Evolutionary conservation across 2,113 vertebrate species (phyloP).

Genomic region (Craseonycteris thonglongyai): DNA sequence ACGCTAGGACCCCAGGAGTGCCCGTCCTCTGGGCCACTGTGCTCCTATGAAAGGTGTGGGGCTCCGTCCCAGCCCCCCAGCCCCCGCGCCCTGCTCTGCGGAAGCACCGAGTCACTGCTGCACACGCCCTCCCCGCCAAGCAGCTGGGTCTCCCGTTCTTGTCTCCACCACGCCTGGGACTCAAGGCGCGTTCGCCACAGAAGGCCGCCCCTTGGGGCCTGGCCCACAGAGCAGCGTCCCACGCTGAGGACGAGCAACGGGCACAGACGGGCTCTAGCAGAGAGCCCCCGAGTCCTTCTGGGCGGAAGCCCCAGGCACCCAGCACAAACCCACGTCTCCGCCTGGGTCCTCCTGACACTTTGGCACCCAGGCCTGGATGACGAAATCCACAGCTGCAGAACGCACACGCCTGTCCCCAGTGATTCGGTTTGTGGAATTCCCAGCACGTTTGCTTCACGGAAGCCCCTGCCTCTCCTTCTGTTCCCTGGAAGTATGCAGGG

Average conservation of each 20-base stretch:
- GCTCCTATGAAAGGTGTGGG: fast-evolving
- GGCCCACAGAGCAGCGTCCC: no score
- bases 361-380: fast-evolving
- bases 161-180: not conserved
- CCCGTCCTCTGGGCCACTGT: not conserved
- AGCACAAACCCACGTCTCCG: no score
- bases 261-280: not conserved
- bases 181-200: fast-evolving
- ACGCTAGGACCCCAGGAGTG: fast-evolving
- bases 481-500: no score
- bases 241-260: not conserved
- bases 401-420: not conserved
- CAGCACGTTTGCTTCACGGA: fast-evolving
- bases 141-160: not conserved
- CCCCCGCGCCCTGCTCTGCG: not conserved
- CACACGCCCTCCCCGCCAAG: not conserved
- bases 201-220: fast-evolving
- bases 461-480: not conserved
- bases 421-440: not conserved
- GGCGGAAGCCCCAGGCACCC: no score
- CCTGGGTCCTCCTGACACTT: not conserved
- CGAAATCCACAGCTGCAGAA: not conserved
- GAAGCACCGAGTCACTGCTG: not conserved
- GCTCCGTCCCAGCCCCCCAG: not conserved
- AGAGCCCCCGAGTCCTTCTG: not conserved